A percentile compares a stretch with the other conserved stretches of the same genome.
These are phyloP conservation scores for Cryptotis parvus DNA, from an alignment of 2,113 vertebrate genomes.

Conservation along the genomic window DNA sequence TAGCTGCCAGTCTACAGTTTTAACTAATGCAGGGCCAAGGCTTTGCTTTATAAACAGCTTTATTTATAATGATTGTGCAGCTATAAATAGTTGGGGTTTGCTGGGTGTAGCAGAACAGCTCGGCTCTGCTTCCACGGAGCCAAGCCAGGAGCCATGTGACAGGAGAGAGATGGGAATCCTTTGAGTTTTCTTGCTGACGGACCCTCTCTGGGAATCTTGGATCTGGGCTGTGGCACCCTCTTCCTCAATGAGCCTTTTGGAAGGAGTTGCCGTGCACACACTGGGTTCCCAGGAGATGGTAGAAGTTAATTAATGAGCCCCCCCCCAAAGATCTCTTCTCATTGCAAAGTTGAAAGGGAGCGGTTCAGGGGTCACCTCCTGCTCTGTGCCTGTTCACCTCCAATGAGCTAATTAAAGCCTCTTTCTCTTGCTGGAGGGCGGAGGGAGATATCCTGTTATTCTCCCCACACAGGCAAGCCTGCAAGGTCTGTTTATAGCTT, in stretches of 20 bases:
- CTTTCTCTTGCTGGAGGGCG: constrained; percentile 27
- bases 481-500: constrained; percentile 75
- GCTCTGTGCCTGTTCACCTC: neutral
- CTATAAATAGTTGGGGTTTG: constrained; percentile 74
- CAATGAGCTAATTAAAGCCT: constrained; percentile 76
- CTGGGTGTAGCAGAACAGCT: constrained; percentile 17
- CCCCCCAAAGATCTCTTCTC: constrained; percentile 11
- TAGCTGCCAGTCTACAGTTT: constrained; percentile 73
- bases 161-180: neutral
- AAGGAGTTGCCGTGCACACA: neutral
- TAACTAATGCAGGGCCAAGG: constrained; percentile 70
- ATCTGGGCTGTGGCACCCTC: neutral
- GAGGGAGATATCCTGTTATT: constrained; percentile 70
- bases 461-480: constrained; percentile 59
- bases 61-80: constrained; percentile 75
- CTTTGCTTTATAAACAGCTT: constrained; percentile 69
- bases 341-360: constrained; percentile 32
- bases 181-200: too few relatives aligned
- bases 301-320: constrained; percentile 55
- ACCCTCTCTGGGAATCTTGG: neutral
- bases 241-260: neutral
- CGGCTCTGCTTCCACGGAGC: neutral
- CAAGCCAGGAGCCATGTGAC: neutral
- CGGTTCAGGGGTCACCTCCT: accelerated
- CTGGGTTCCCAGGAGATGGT: constrained; percentile 1